These are phyloP conservation scores for Philhelius pedissequus DNA, from an alignment of 2,888 invertebrate species.

Conservation along the genomic window DNA sequence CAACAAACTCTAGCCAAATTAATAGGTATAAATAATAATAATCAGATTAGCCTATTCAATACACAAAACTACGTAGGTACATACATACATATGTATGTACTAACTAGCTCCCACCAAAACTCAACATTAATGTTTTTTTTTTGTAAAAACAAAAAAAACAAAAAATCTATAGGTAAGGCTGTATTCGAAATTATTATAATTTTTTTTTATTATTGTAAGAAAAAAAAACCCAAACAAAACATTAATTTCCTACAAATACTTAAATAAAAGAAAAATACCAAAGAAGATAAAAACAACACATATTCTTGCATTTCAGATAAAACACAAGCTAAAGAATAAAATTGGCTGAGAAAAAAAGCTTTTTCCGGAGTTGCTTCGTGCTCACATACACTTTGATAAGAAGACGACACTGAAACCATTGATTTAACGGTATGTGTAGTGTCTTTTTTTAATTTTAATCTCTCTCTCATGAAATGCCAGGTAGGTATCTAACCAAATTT, in stretches of 20 bases:
- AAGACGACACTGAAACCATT: neutral
- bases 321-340: neutral
- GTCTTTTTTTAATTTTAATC: neutral
- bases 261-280: slow-evolving; percentile 33
- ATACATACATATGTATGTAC: neutral
- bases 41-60: too few relatives aligned
- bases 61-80: neutral
- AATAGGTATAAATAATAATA: slow-evolving; percentile 14
- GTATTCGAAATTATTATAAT: neutral
- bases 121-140: neutral
- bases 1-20: slow-evolving; percentile 37
- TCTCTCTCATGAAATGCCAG: neutral
- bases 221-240: slow-evolving; percentile 63
- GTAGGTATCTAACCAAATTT: neutral
- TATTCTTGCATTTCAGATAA: neutral
- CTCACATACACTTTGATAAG: slow-evolving; percentile 5
- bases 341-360: too few relatives aligned
- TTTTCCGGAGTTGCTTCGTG: slow-evolving; percentile 12
- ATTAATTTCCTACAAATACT: slow-evolving; percentile 65
- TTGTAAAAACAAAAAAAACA: neutral
- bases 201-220: neutral
- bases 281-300: slow-evolving; percentile 24
- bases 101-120: neutral
- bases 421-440: slow-evolving; percentile 14
- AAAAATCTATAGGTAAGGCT: neutral